These are phyloP conservation scores for Watersipora subatra DNA, from an alignment of 1,140 invertebrate genomes.

Conservation along the genomic window DNA sequence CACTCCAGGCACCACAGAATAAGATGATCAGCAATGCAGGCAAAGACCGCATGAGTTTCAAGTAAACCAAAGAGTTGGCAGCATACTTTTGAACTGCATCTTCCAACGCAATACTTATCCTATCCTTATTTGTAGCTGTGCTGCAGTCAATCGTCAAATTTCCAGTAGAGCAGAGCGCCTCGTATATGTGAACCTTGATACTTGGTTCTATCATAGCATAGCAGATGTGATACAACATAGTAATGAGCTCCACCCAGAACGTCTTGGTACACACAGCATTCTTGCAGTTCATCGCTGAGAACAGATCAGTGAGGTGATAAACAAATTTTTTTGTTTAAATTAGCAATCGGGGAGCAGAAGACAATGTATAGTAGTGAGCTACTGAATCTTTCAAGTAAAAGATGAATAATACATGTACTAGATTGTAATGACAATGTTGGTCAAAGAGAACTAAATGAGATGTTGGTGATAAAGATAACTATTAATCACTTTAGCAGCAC, in stretches of 20 bases:
- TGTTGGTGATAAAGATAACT: no score
- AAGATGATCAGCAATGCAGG: conserved; percentile 32
- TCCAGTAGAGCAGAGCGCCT: conserved; percentile 19
- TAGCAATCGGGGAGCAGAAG: no score
- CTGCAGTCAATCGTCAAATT: neutral
- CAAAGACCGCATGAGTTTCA: conserved; percentile 32
- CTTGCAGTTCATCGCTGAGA: no score
- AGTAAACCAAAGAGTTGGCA: conserved; percentile 25
- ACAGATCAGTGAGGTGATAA: no score
- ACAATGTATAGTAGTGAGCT: no score
- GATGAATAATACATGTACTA: no score
- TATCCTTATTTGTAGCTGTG: neutral
- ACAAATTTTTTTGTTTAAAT: no score
- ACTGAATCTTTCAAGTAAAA: no score
- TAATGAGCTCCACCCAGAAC: conserved; percentile 25
- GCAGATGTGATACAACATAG: conserved; percentile 36
- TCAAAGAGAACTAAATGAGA: no score
- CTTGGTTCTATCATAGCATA: conserved; percentile 36
- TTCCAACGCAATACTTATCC: conserved; percentile 11
- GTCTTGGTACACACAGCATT: neutral
- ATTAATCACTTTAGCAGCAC: no score
- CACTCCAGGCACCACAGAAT: conserved; percentile 38
- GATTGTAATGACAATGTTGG: no score
- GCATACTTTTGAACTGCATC: conserved; percentile 24
- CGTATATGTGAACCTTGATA: conserved; percentile 28